A percentile compares a stretch with the other conserved stretches of the same genome.
Conservation (phyloP, 2,888 invertebrate genomes). For the Fragum sueziense region DNA sequence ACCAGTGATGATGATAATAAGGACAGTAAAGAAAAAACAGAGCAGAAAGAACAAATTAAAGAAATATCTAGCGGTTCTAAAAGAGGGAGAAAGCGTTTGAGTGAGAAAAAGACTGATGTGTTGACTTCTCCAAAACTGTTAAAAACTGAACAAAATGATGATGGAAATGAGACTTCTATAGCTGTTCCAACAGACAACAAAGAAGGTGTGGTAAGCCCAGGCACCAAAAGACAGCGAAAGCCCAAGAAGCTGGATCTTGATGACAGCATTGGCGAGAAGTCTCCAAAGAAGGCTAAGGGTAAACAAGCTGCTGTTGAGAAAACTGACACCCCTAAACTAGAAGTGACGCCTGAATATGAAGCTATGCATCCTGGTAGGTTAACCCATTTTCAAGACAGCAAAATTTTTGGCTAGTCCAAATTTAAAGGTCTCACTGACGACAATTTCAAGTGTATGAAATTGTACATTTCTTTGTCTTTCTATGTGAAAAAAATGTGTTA, state of each 20-base stretch:
- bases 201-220: constrained; percentile 8
- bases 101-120: not conserved
- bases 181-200: not conserved
- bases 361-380: constrained; percentile 54
- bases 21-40: not conserved
- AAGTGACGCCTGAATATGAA: constrained; percentile 46
- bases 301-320: constrained; percentile 45
- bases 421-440: too few species aligned
- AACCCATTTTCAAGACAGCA: too few species aligned
- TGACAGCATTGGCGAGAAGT: constrained; percentile 38
- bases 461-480: too few species aligned
- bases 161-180: not conserved
- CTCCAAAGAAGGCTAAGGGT: constrained; percentile 33
- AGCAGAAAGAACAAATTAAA: not conserved
- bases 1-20: not conserved
- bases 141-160: not conserved
- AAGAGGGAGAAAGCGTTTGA: constrained; percentile 11
- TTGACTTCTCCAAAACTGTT: not conserved
- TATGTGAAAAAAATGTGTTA: too few species aligned
- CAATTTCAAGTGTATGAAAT: too few species aligned
- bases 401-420: too few species aligned
- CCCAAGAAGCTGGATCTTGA: constrained; percentile 63
- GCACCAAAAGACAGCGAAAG: constrained; percentile 52
- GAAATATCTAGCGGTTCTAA: not conserved
- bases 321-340: constrained; percentile 49